phyloP scores from a whole-genome alignment of 2,888 invertebrate genomes.

The Caenorhabditis afra region DNA sequence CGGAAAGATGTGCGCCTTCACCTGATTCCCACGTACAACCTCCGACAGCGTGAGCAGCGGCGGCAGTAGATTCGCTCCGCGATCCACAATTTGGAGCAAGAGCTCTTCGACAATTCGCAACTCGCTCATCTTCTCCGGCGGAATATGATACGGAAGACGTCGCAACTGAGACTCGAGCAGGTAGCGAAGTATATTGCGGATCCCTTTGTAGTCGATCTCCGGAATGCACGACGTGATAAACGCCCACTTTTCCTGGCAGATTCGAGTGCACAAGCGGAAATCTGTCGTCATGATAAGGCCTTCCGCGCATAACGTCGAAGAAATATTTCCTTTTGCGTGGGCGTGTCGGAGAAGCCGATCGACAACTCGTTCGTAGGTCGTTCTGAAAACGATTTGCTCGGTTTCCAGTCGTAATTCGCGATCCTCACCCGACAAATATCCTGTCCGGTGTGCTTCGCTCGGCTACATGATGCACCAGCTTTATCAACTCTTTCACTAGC shows the following conservation, averaged over 20 bases:
- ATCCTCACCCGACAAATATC: constrained; percentile 23
- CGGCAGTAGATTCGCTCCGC: constrained; percentile 61
- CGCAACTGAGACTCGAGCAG: constrained; percentile 45
- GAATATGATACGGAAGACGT: constrained; percentile 33
- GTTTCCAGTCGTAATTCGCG: background rate
- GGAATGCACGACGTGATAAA: constrained; percentile 53
- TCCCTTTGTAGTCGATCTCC: constrained; percentile 63
- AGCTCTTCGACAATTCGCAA: constrained; percentile 48
- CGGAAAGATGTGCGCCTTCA: constrained; percentile 61
- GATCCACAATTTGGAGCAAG: constrained; percentile 61
- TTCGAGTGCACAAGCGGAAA: constrained; percentile 53
- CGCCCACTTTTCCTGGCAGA: constrained; percentile 49
- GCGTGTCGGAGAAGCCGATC: constrained; percentile 40
- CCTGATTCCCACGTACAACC: constrained; percentile 43
- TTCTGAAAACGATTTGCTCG: constrained; percentile 19
- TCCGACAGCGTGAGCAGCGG: constrained; percentile 68
- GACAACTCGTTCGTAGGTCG: constrained; percentile 43
- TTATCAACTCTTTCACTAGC: constrained; percentile 46
- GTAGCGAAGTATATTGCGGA: constrained; percentile 48
- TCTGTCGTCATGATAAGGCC: constrained; percentile 62
- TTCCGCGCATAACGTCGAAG: constrained; percentile 39
- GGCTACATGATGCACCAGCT: constrained; percentile 39
- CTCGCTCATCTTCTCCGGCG: constrained; percentile 53
- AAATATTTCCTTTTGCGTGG: constrained; percentile 22
- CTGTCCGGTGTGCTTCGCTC: constrained; percentile 36